Percentiles rank a stretch among this genome's conserved stretches.
Conservation (phyloP, 2,888 invertebrate genomes). For the Drymonia ruficornis region DNA sequence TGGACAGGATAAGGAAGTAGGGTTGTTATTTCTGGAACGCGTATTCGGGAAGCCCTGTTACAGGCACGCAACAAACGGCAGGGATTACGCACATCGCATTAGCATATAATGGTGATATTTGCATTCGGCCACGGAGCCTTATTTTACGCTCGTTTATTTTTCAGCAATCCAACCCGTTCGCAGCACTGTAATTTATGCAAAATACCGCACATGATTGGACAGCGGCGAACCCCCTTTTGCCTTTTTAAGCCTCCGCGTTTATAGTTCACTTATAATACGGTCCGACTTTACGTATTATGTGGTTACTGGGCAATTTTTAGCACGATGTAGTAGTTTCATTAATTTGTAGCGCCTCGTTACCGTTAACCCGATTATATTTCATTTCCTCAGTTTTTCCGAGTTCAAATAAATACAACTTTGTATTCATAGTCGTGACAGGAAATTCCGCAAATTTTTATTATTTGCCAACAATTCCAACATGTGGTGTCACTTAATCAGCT, state of each 20-base stretch:
- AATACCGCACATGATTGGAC: conserved; percentile 74
- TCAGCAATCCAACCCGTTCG: conserved; percentile 70
- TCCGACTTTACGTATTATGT: conserved; percentile 44
- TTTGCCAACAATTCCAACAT: neutral
- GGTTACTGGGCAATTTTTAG: conserved; percentile 32
- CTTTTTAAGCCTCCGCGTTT: conserved; percentile 52
- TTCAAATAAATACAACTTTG: neutral
- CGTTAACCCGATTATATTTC: conserved; percentile 8
- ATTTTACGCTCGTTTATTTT: conserved; percentile 77
- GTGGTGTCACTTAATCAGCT: neutral
- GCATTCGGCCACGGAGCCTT: conserved; percentile 70
- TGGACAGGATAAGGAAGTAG: conserved; percentile 46
- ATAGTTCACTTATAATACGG: conserved; percentile 52
- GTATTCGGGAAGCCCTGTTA: conserved; percentile 60
- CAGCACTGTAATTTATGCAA: conserved; percentile 77
- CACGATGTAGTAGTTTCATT: neutral
- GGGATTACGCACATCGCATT: conserved; percentile 76
- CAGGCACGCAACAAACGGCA: conserved; percentile 62
- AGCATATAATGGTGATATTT: conserved; percentile 81
- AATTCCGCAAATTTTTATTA: neutral
- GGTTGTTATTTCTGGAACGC: conserved; percentile 58
- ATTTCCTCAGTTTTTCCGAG: neutral
- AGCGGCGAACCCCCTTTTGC: conserved; percentile 56
- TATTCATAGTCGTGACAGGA: neutral
- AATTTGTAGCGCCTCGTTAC: neutral